Base-by-base conservation (phyloP, 2,888 invertebrate genomes). In the Cosmopolites sordidus region DNA sequence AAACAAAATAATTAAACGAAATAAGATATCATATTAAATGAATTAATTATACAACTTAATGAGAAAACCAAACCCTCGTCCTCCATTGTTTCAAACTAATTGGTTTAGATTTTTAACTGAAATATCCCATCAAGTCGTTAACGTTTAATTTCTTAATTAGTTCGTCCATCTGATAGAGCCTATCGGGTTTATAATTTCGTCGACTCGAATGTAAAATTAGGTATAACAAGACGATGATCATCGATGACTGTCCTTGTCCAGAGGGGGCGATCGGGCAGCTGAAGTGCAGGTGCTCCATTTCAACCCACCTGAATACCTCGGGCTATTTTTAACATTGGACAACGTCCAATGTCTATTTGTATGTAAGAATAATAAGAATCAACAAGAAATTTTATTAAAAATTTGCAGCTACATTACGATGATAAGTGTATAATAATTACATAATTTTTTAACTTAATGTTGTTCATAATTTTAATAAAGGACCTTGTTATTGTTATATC, bases 261-360 rank as follows among this genome's bases (percentile, higher is more conserved):
- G 47, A 47, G 47, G 47, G 47, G 40, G 47, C 16, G 47, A 47
- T 12, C n/a, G n/a, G 18, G 47, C 47, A 47, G 47, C 47, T 47
- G 47, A 39, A 16, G 27, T 16, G 40, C 47, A 47, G 47, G 47
- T 47, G 47, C 47, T 39, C 39, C 16, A 37, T 47, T 38, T 38
- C 27, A 12, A 37, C 27, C 47, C 47, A 47, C 47, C 47, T 47
- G 47, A 39, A 39, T 16, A 47, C 47, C 47, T 47, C 39, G 38
- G 47, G 47, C 47, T 22, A 9, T 47, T 38, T 12, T 45, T 22
- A 22, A 22, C 22, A 8, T 22, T 22, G 22, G 22, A 22, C 8
- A n/a, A n/a, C n/a, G n/a, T n/a, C n/a, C n/a, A n/a, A 22, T 22
- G 22, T 22, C 4, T 22, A 8, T 22, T 22, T 22, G 22, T 22